These are phyloP conservation scores for Rhopalosiphum padi DNA, from an alignment of 1,140 invertebrate genomes.

Conservation along the genomic window DNA sequence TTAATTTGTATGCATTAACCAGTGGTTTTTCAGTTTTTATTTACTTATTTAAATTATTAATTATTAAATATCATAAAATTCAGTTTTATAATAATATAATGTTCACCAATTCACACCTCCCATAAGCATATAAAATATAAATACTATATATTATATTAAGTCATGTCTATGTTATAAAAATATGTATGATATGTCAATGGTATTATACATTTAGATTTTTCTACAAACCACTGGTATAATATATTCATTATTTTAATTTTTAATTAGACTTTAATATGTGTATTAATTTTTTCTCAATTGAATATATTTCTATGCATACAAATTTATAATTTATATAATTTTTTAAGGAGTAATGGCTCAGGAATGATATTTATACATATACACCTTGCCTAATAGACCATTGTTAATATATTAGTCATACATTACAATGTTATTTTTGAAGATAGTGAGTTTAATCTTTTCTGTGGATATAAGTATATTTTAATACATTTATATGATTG, in stretches of 20 bases:
- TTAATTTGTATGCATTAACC: neutral
- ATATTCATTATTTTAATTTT: neutral
- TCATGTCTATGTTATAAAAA: too few species aligned
- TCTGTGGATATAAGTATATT: neutral
- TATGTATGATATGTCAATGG: too few species aligned
- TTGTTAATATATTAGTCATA: neutral
- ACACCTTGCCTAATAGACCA: neutral
- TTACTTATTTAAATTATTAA: neutral
- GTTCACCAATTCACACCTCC: too few species aligned
- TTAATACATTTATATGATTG: neutral
- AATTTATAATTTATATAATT: neutral
- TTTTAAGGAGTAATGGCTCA: neutral
- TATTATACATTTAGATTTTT: neutral
- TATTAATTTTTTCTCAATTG: neutral
- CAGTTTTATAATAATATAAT: neutral
- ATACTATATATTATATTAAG: too few species aligned
- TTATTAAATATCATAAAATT: neutral
- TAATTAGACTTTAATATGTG: neutral
- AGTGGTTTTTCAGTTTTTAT: neutral
- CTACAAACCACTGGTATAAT: neutral
- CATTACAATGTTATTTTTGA: neutral
- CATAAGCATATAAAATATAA: too few species aligned
- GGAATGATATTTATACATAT: neutral
- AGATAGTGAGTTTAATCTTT: neutral
- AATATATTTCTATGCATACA: neutral